Percentiles rank a stretch among this genome's conserved stretches.
Conservation (phyloP, 1,140 invertebrate species). For the Drosophila kohkoa region DNA sequence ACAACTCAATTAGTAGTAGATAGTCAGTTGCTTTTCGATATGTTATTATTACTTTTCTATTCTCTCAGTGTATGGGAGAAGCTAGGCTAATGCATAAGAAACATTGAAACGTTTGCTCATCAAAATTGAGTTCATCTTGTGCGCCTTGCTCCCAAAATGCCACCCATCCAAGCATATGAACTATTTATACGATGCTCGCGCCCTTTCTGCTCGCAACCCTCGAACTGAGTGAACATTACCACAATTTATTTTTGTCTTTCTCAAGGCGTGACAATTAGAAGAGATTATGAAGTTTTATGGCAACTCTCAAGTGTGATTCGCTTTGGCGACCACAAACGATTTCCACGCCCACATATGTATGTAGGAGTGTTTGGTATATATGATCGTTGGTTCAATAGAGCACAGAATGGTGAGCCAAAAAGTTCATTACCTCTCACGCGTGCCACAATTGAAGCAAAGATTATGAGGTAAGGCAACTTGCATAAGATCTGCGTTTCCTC, state of each 20-base stretch:
- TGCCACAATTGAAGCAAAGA: constrained; percentile 42
- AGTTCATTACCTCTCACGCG: constrained; percentile 66
- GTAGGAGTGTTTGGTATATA: not conserved
- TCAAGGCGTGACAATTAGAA: constrained; percentile 73
- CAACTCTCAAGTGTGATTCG: constrained; percentile 32
- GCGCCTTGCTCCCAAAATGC: constrained; percentile 68
- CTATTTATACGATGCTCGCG: constrained; percentile 61
- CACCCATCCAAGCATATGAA: constrained; percentile 59
- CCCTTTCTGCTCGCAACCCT: constrained; percentile 44
- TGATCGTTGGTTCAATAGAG: constrained; percentile 63
- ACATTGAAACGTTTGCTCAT: constrained; percentile 30
- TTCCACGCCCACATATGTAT: constrained; percentile 23
- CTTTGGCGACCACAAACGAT: constrained; percentile 73
- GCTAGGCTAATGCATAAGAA: constrained; percentile 21
- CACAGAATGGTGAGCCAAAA: constrained; percentile 44
- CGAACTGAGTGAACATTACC: constrained; percentile 36
- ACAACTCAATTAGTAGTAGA: constrained; percentile 71
- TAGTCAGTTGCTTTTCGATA: not conserved
- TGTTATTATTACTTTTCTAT: not conserved
- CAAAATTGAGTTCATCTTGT: constrained; percentile 48
- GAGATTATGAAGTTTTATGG: constrained; percentile 68
- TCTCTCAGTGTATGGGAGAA: constrained; percentile 15
- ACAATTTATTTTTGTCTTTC: constrained; percentile 66
- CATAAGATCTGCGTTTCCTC: constrained; percentile 47
- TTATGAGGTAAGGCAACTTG: constrained; percentile 48